Evolutionary conservation across 2,113 vertebrate genomes (phyloP).

Genomic region (Chroicocephalus ridibundus): DNA sequence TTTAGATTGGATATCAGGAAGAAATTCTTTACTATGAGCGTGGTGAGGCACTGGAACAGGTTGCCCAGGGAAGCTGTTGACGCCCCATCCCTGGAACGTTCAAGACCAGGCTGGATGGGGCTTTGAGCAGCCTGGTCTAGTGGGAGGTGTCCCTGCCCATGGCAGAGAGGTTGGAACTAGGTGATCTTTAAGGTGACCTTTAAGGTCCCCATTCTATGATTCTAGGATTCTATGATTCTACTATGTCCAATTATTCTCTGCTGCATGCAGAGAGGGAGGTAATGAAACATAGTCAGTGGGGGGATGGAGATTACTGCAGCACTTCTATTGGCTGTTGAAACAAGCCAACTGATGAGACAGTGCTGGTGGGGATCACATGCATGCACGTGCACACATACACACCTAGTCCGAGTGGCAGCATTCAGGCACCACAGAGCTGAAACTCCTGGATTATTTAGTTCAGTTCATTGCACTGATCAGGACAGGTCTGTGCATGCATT

Average conservation of each 20-base stretch:
- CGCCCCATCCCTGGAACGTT: no score
- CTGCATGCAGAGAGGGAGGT: not conserved
- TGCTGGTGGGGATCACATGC: rapidly evolving
- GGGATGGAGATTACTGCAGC: not conserved
- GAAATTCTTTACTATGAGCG: no score
- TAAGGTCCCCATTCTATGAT: no score
- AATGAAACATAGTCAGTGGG: not conserved
- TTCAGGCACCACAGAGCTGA: not conserved
- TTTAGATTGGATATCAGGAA: no score
- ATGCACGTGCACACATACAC: rapidly evolving
- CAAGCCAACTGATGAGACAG: not conserved
- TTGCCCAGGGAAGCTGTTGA: no score
- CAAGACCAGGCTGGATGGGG: no score
- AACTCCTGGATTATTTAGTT: not conserved
- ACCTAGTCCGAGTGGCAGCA: rapidly evolving
- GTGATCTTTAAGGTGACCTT: no score
- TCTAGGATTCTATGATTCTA: no score
- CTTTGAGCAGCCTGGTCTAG: no score
- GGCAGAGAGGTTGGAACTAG: no score
- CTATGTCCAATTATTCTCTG: not conserved
- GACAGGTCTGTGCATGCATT: not conserved
- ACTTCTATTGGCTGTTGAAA: not conserved
- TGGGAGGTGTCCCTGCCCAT: no score
- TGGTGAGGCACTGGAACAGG: no score
- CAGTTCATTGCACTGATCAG: not conserved